Evolutionary conservation across 1,140 invertebrate genomes (phyloP).

Genomic region (Neodiprion virginianus): DNA sequence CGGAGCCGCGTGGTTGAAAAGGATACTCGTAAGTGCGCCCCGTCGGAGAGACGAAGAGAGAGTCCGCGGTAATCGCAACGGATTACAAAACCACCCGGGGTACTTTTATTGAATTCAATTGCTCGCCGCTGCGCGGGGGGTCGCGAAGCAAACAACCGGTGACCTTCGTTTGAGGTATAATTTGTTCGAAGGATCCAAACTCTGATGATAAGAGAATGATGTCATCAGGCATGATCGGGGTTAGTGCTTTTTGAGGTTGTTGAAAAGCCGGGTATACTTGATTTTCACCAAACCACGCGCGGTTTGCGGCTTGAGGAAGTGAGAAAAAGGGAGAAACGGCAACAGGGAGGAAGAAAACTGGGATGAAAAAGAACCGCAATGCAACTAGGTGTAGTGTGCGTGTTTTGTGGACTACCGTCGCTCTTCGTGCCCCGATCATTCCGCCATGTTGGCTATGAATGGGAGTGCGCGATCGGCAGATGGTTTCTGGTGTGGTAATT

Average conservation of each 20-base stretch:
- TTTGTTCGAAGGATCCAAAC: too few relatives aligned
- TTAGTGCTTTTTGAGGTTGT: too few relatives aligned
- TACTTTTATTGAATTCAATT: background rate
- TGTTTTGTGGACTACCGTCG: background rate
- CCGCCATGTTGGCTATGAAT: conserved; percentile 1
- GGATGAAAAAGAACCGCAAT: conserved; percentile 1
- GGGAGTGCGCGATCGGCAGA: conserved; percentile 1
- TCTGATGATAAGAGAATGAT: too few relatives aligned
- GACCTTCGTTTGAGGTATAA: background rate
- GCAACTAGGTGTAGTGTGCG: background rate
- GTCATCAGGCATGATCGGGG: too few relatives aligned
- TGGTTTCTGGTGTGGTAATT: conserved; percentile 7
- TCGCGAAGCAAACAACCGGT: background rate
- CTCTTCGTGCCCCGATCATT: background rate
- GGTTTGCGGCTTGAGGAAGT: background rate
- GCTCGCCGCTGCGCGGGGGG: background rate
- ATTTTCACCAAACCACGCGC: background rate
- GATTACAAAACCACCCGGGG: background rate
- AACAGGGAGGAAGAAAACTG: too few relatives aligned
- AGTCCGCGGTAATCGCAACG: background rate
- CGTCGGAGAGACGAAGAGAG: background rate
- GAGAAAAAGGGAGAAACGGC: background rate
- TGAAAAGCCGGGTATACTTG: too few relatives aligned
- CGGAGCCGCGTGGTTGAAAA: background rate
- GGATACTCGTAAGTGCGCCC: background rate